Evolutionary conservation across 2,888 invertebrate genomes (phyloP).

Genomic region (Lasioglossum malachurum): DNA sequence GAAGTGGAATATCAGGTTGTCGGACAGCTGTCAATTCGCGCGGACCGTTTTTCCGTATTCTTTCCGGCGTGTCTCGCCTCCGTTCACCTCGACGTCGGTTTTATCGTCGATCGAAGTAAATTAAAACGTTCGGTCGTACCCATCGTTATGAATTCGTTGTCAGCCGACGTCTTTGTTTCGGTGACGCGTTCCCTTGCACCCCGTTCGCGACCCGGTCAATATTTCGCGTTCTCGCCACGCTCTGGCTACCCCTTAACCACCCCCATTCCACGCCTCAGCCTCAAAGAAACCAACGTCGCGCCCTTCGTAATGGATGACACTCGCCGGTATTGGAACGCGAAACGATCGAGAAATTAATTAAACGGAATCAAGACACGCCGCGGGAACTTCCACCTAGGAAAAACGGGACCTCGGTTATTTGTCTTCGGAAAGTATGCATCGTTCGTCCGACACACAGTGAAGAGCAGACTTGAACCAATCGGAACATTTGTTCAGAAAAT

Average conservation of each 20-base stretch:
- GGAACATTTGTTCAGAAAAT: neutral
- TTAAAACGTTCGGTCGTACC: conserved; percentile 59
- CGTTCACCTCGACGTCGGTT: conserved; percentile 45
- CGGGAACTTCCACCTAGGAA: neutral
- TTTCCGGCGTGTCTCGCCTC: neutral
- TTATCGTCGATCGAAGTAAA: conserved; percentile 65
- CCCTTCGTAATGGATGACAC: conserved; percentile 36
- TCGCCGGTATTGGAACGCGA: conserved; percentile 32
- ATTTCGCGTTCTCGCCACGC: conserved; percentile 7
- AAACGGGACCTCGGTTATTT: conserved; percentile 19
- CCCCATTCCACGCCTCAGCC: conserved; percentile 4
- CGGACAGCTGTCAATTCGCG: conserved; percentile 39
- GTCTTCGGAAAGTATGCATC: conserved; percentile 2
- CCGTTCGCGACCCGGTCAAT: neutral
- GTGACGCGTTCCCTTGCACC: conserved; percentile 1
- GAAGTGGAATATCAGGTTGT: conserved; percentile 14
- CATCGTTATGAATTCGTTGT: conserved; percentile 39
- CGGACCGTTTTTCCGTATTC: too few relatives aligned
- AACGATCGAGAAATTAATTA: conserved; percentile 61
- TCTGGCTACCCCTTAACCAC: conserved; percentile 1
- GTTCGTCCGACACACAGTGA: neutral
- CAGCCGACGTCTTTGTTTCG: conserved; percentile 39
- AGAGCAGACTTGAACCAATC: neutral
- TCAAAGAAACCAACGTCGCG: conserved; percentile 45
- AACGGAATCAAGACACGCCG: conserved; percentile 38